Percentiles rank a stretch among this genome's conserved stretches.
phyloP scores from a whole-genome alignment of 1,140 invertebrate species.

The roundworm (Caenorhabditis elegans) region WBcel235 BX284602.5:8687501-8688000 shows the following conservation, averaged over 20 bases:
- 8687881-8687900: too few species aligned
- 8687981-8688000: too few species aligned
- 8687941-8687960: too few species aligned
- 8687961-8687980: too few species aligned
- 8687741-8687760: background rate
- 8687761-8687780: too few species aligned
- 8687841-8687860: too few species aligned
- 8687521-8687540: background rate
- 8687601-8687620: background rate
- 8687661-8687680: background rate
- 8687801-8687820: too few species aligned
- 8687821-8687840: too few species aligned
- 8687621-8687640: background rate
- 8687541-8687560: background rate
- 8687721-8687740: background rate
- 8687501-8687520: background rate
- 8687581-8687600: conserved; percentile 3
- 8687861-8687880: too few species aligned
- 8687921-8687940: too few species aligned
- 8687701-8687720: background rate
- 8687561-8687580: conserved; percentile 27
- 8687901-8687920: too few species aligned
- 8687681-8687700: background rate
- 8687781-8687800: too few species aligned
- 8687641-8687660: background rate